phyloP scores from a whole-genome alignment of 1,140 invertebrate genomes.

The Diorhabda sublineata region DNA sequence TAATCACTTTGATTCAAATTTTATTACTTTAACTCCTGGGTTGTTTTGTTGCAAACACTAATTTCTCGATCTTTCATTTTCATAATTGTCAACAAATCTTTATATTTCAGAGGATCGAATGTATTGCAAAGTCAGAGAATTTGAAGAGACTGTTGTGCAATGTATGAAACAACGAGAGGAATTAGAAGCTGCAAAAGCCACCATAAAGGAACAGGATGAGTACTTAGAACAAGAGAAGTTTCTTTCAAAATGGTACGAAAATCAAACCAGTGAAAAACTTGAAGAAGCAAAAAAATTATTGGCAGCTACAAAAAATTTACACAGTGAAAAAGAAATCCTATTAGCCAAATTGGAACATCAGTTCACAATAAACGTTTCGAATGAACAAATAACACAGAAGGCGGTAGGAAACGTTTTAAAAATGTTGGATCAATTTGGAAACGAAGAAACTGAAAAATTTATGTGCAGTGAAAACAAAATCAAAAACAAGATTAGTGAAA shows the following conservation, averaged over 20 bases:
- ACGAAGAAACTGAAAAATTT: neutral
- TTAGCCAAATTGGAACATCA: slow-evolving; percentile 28
- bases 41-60: neutral
- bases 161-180: slow-evolving; percentile 17
- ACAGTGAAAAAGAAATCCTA: slow-evolving; percentile 22
- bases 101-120: slow-evolving; percentile 13
- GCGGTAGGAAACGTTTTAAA: slow-evolving; percentile 9
- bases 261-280: slow-evolving; percentile 17
- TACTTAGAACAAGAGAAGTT: slow-evolving; percentile 25
- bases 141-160: slow-evolving; percentile 18
- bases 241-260: slow-evolving; percentile 22
- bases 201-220: slow-evolving; percentile 19
- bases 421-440: slow-evolving; percentile 12
- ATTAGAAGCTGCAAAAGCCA: slow-evolving; percentile 20
- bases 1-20: neutral
- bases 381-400: slow-evolving; percentile 9
- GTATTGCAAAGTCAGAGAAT: slow-evolving; percentile 15
- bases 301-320: slow-evolving; percentile 20
- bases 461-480: slow-evolving; percentile 4
- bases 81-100: neutral
- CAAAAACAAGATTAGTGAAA: neutral
- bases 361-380: slow-evolving; percentile 23
- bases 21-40: neutral
- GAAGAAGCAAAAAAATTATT: slow-evolving; percentile 23
- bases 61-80: neutral